A percentile compares a stretch with the other conserved stretches of the same genome.
phyloP scores from a whole-genome alignment of 1,140 invertebrate genomes.

The Drosophila arizonae region DNA sequence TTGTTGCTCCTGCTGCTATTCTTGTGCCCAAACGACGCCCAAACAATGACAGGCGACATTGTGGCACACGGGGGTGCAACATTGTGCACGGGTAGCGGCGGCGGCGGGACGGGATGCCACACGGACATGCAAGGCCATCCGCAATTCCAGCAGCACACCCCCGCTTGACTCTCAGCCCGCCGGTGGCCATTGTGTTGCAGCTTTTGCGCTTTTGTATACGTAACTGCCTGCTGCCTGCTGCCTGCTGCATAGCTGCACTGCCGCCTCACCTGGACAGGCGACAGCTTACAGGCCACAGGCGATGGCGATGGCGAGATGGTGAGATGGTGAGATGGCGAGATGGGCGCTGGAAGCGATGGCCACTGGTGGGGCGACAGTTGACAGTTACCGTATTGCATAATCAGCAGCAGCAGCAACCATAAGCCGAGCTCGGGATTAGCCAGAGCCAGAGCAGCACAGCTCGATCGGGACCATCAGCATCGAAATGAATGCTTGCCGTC shows the following conservation, averaged over 20 bases:
- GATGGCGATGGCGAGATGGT: slow-evolving; percentile 6
- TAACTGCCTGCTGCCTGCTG: slow-evolving; percentile 41
- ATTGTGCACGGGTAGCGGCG: neutral
- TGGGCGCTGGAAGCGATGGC: too few species aligned
- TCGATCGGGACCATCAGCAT: neutral
- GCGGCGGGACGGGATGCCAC: slow-evolving; percentile 30
- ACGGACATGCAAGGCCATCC: slow-evolving; percentile 68
- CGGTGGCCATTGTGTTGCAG: slow-evolving; percentile 61
- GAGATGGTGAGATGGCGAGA: neutral
- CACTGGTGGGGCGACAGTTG: slow-evolving; percentile 19
- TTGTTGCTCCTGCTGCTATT: slow-evolving; percentile 25
- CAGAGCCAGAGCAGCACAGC: neutral
- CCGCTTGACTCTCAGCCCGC: slow-evolving; percentile 13
- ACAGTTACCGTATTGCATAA: slow-evolving; percentile 30
- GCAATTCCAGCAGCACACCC: slow-evolving; percentile 27
- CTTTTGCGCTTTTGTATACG: slow-evolving; percentile 43
- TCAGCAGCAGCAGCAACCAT: slow-evolving; percentile 8
- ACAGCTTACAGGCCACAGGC: slow-evolving; percentile 21
- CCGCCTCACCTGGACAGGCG: slow-evolving; percentile 59
- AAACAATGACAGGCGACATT: slow-evolving; percentile 65
- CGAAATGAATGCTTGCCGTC: neutral
- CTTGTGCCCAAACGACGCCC: slow-evolving; percentile 55
- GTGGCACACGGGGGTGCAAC: slow-evolving; percentile 25
- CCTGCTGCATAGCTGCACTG: slow-evolving; percentile 7
- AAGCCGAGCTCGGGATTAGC: neutral